A percentile compares a stretch with the other conserved stretches of the same genome.
These are phyloP conservation scores for Eciton burchellii DNA, from an alignment of 1,140 invertebrate species.

Conservation along the genomic window DNA sequence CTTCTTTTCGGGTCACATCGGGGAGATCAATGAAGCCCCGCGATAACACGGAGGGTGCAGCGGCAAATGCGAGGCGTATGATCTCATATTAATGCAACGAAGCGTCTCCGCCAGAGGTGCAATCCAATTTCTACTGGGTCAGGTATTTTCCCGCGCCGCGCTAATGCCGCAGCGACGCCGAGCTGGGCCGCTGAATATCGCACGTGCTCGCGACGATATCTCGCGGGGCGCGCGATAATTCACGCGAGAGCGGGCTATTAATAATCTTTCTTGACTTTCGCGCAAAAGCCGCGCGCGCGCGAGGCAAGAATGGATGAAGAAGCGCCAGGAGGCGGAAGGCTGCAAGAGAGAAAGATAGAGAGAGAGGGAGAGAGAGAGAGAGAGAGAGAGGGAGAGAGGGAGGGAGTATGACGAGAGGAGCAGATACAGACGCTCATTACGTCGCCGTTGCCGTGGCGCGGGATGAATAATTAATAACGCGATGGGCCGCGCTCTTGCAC, in stretches of 20 bases:
- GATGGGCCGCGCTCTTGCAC: constrained; percentile 50
- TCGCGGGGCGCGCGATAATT: constrained; percentile 68
- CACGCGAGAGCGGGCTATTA: constrained; percentile 71
- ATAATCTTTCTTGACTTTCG: constrained; percentile 71
- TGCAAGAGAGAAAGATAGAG: constrained; percentile 22
- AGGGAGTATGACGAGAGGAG: constrained; percentile 24
- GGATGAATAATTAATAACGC: constrained; percentile 64
- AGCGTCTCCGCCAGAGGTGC: constrained; percentile 48
- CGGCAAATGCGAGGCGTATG: constrained; percentile 49
- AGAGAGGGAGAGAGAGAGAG: constrained; percentile 9
- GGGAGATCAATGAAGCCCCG: constrained; percentile 37
- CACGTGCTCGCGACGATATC: constrained; percentile 70
- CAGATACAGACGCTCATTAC: constrained; percentile 59
- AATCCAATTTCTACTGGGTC: constrained; percentile 61
- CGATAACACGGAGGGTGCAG: background rate
- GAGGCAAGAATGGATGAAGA: constrained; percentile 63
- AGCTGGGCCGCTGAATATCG: constrained; percentile 66
- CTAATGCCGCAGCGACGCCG: constrained; percentile 55
- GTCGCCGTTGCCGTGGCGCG: constrained; percentile 11
- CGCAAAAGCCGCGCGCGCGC: constrained; percentile 60
- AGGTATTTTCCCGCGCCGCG: constrained; percentile 49
- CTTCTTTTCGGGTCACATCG: background rate
- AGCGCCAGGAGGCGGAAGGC: constrained; percentile 19
- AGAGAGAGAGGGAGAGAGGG: background rate
- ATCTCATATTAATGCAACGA: constrained; percentile 61